phyloP scores from a whole-genome alignment of 64 coral and sea anemone species.

The Stichodactyla helianthus region DNA sequence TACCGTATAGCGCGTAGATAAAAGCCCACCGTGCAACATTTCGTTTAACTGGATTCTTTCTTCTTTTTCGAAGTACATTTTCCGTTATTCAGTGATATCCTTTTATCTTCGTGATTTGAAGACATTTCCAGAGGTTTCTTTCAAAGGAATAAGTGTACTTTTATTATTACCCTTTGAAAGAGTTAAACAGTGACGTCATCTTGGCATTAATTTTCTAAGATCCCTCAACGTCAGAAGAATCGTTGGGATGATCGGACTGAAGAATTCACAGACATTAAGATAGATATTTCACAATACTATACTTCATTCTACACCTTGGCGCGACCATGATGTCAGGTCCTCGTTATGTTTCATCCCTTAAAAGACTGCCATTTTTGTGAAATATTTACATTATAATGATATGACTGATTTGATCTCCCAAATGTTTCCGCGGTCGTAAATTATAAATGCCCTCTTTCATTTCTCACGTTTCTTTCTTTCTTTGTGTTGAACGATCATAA shows the following conservation, averaged over 20 bases:
- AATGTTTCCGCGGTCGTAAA: not conserved
- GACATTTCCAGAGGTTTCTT: not conserved
- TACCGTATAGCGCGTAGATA: not conserved
- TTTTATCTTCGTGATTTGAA: not conserved
- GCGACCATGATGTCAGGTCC: not conserved
- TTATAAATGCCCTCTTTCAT: not conserved
- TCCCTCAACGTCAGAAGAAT: not conserved
- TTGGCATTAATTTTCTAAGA: not conserved
- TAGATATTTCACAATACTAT: not conserved
- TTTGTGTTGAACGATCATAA: not conserved
- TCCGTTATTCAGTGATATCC: not conserved
- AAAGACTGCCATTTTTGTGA: not conserved
- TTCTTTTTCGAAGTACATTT: not conserved
- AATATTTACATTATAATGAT: constrained; percentile 5
- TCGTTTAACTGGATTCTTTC: not conserved
- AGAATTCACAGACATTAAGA: not conserved
- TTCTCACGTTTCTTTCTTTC: not conserved
- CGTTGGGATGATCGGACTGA: not conserved
- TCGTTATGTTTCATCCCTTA: not conserved
- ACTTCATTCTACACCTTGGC: not conserved
- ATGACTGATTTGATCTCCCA: not conserved
- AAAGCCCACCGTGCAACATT: no score
- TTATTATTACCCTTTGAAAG: not conserved
- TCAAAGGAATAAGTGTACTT: not conserved
- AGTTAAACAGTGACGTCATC: not conserved